Conservation (phyloP, 2,888 invertebrate genomes). For the Autographa pulchrina region DNA sequence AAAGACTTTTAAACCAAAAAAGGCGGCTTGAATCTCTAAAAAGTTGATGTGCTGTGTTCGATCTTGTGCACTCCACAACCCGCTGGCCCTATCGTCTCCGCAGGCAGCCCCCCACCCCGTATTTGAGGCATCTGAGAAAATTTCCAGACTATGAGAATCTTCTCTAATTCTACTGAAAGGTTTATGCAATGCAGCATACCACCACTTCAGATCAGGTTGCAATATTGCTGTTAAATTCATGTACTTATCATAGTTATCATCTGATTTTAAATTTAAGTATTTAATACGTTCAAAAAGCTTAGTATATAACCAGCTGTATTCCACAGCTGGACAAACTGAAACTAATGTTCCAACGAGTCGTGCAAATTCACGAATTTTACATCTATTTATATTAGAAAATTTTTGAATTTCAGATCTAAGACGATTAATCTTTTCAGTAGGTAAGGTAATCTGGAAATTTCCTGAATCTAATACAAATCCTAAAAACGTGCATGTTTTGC, state of each 20-base stretch:
- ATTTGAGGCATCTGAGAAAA: conserved; percentile 18
- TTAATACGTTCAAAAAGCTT: conserved; percentile 8
- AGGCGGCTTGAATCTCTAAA: conserved; percentile 22
- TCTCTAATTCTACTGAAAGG: neutral
- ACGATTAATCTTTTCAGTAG: neutral
- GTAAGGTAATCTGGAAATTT: neutral
- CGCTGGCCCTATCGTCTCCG: conserved; percentile 10
- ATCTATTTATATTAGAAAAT: neutral
- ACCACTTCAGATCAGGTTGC: conserved; percentile 5
- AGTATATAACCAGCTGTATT: conserved; percentile 15
- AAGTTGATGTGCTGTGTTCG: conserved; percentile 28
- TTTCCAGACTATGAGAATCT: neutral
- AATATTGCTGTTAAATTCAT: neutral
- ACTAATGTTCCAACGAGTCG: conserved; percentile 7
- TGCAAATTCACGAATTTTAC: conserved; percentile 14
- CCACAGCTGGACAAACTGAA: conserved; percentile 7
- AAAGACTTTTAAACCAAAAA: conserved; percentile 15
- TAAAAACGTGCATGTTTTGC: conserved; percentile 6
- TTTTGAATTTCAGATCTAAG: neutral
- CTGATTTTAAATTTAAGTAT: neutral
- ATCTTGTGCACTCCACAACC: conserved; percentile 21
- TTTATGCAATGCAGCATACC: neutral
- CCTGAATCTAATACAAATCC: conserved; percentile 9
- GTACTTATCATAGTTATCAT: conserved; percentile 7
- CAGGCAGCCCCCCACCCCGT: conserved; percentile 17